Evolutionary conservation across 2,797 vertebrate species (phyloP).

Genomic region (Spinus olivaceus): DNA sequence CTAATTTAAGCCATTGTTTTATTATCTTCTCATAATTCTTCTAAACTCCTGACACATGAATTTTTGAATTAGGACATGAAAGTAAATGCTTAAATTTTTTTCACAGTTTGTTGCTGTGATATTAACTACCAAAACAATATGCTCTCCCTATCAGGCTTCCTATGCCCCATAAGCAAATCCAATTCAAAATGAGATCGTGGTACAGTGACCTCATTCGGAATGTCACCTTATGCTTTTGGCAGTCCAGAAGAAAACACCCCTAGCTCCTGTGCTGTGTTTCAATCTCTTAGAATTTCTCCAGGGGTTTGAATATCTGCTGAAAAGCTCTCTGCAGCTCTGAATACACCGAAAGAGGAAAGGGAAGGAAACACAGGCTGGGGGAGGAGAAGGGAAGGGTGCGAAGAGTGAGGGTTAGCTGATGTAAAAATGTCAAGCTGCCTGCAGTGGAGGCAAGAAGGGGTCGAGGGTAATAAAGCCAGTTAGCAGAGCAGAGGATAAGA

Average conservation of each 20-base stretch:
- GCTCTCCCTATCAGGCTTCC: not conserved
- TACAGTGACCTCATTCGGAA: slow-evolving; percentile 32
- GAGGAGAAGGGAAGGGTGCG: not conserved
- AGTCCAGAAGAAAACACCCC: slow-evolving; percentile 35
- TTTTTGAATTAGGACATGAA: not conserved
- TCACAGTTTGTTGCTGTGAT: not conserved
- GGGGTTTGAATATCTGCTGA: slow-evolving; percentile 45
- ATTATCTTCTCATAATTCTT: not conserved
- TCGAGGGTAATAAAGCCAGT: slow-evolving; percentile 72
- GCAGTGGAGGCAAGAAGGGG: slow-evolving; percentile 62
- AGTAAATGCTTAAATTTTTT: not conserved
- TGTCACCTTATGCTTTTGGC: slow-evolving; percentile 44
- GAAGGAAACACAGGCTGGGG: not conserved
- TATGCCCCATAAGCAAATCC: not conserved
- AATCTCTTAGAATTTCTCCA: slow-evolving; percentile 58
- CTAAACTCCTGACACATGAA: not conserved
- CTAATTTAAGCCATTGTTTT: not conserved
- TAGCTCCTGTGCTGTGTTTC: not conserved
- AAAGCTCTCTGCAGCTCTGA: slow-evolving; percentile 39
- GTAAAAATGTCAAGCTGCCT: slow-evolving; percentile 64
- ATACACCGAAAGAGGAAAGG: slow-evolving; percentile 22
- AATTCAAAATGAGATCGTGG: slow-evolving; percentile 22
- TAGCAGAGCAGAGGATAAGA: slow-evolving; percentile 69
- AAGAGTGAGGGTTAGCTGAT: slow-evolving; percentile 54
- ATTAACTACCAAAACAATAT: not conserved